Evolutionary conservation across 2,113 vertebrate genomes (phyloP).

Genomic region (Perognathus longimembris): DNA sequence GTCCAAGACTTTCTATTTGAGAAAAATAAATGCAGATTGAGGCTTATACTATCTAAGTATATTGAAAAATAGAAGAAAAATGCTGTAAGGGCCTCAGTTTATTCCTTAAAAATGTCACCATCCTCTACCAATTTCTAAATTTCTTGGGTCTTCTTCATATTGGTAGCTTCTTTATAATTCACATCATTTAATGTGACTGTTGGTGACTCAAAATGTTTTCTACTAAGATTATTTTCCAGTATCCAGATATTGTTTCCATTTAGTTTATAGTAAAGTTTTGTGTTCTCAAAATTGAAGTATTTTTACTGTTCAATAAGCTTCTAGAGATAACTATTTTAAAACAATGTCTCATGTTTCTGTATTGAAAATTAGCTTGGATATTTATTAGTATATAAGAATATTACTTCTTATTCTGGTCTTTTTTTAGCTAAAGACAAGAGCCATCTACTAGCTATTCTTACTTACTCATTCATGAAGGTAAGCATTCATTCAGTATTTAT

Average conservation of each 20-base stretch:
- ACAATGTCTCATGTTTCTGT: slow-evolving; percentile 29
- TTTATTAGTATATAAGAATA: slow-evolving; percentile 25
- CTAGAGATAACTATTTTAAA: slow-evolving; percentile 5
- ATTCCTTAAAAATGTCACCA: neutral
- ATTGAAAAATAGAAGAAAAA: neutral
- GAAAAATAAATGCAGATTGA: neutral
- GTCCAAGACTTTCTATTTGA: neutral
- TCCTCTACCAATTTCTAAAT: neutral
- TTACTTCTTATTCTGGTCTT: neutral
- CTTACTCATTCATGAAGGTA: slow-evolving; percentile 12
- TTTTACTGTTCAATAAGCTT: slow-evolving; percentile 15
- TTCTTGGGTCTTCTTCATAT: neutral
- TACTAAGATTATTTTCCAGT: slow-evolving; percentile 20
- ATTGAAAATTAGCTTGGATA: slow-evolving; percentile 41
- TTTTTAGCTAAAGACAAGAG: slow-evolving; percentile 23
- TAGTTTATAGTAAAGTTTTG: neutral
- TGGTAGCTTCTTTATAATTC: neutral
- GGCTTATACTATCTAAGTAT: neutral
- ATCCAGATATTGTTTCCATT: neutral
- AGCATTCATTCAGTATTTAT: slow-evolving; percentile 31
- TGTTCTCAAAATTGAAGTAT: slow-evolving; percentile 33
- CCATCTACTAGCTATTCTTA: neutral
- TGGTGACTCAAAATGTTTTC: slow-evolving; percentile 17
- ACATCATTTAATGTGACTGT: neutral
- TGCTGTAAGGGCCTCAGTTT: neutral